These are phyloP conservation scores for Myodes glareolus DNA, from an alignment of 2,113 vertebrate genomes.

Conservation along the genomic window DNA sequence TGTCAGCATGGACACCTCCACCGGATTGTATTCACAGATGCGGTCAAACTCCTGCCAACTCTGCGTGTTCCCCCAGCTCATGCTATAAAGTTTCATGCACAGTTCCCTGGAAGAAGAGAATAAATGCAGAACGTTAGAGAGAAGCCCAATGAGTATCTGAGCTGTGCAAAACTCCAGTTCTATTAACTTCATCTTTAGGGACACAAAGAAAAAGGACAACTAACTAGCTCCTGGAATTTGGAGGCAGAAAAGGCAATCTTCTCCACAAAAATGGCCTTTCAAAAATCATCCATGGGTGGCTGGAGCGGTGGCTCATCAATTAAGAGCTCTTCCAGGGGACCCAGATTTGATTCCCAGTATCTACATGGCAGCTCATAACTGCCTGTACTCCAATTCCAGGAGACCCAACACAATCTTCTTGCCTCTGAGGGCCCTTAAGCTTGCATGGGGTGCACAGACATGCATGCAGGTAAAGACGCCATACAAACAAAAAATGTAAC, in stretches of 20 bases:
- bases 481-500: not conserved
- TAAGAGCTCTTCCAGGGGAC: not conserved
- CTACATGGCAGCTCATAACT: not conserved
- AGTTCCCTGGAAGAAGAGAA: slow-evolving; percentile 89
- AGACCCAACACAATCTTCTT: too few relatives aligned
- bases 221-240: not conserved
- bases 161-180: not conserved
- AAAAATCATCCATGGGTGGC: not conserved
- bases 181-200: slow-evolving; percentile 37
- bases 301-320: not conserved
- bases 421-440: not conserved
- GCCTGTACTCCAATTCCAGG: not conserved
- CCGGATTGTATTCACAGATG: slow-evolving; percentile 95
- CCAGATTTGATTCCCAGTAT: not conserved
- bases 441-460: not conserved
- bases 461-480: not conserved
- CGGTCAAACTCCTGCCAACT: slow-evolving; percentile 99
- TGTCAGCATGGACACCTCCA: slow-evolving; percentile 96
- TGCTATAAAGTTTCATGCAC: slow-evolving; percentile 96
- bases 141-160: slow-evolving; percentile 18
- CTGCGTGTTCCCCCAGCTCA: slow-evolving; percentile 97
- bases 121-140: slow-evolving; percentile 45
- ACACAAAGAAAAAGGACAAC: slow-evolving; percentile 17
- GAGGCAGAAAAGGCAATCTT: not conserved
- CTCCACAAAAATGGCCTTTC: not conserved